Percentiles rank a stretch among this genome's conserved stretches.
phyloP scores from a whole-genome alignment of 2,797 vertebrate species.

The Urophycis tenuis region DNA sequence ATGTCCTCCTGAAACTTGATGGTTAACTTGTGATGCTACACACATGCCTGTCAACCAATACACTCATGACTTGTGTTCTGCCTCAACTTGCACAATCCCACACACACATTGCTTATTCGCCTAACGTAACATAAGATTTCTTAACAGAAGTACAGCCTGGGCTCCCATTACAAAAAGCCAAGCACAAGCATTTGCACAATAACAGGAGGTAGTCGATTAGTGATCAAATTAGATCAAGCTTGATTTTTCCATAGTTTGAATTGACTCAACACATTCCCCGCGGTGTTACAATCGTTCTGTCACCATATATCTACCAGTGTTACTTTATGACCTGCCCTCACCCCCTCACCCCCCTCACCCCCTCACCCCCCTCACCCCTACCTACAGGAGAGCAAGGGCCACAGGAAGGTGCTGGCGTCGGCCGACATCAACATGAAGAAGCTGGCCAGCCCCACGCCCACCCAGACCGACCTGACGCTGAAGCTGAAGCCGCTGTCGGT shows the following conservation, averaged over 20 bases:
- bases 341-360: no score
- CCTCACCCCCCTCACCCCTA: neutral
- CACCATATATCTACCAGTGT: neutral
- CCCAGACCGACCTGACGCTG: slow-evolving; percentile 76
- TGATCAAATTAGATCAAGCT: neutral
- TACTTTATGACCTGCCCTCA: no score
- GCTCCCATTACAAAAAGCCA: neutral
- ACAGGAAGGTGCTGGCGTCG: slow-evolving; percentile 82
- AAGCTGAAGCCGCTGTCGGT: slow-evolving; percentile 82
- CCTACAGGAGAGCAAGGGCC: slow-evolving; percentile 86
- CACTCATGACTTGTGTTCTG: neutral
- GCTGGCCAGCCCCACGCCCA: slow-evolving; percentile 75
- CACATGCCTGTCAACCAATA: neutral
- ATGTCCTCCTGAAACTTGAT: neutral
- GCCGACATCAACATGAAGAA: slow-evolving; percentile 80
- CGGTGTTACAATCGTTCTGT: no score
- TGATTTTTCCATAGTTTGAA: no score
- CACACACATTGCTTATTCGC: neutral
- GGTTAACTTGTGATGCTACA: neutral
- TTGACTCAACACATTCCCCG: no score
- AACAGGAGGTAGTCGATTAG: neutral
- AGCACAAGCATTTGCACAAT: neutral
- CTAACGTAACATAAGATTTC: no score
- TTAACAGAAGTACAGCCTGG: neutral
- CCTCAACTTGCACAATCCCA: neutral